A percentile compares a stretch with the other conserved stretches of the same genome.
These are phyloP conservation scores for Drosophila emarginata DNA, from an alignment of 2,888 invertebrate species.

Conservation along the genomic window DNA sequence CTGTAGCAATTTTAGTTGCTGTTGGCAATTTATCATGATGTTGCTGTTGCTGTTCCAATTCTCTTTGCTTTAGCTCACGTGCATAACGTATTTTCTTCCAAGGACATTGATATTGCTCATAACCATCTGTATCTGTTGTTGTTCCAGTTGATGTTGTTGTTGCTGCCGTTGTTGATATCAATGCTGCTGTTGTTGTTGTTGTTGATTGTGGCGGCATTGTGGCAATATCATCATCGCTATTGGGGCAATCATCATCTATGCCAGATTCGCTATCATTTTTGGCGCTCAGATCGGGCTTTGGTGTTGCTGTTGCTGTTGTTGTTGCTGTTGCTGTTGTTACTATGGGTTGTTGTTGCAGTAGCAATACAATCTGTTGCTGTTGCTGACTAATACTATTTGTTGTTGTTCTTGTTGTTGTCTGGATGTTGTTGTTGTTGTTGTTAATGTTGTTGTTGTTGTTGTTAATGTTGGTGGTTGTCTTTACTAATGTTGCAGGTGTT, in stretches of 20 bases:
- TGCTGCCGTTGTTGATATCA: conserved; percentile 30
- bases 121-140: conserved; percentile 49
- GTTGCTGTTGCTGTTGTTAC: conserved; percentile 37
- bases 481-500: conserved; percentile 74
- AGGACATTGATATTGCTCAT: conserved; percentile 81
- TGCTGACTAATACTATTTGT: conserved; percentile 79
- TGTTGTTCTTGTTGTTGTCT: conserved; percentile 51
- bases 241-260: conserved; percentile 75
- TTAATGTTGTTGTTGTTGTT: conserved; percentile 46
- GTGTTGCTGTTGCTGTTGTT: conserved; percentile 47
- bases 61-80: conserved; percentile 81
- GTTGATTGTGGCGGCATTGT: conserved; percentile 25
- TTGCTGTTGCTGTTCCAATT: conserved; percentile 65
- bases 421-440: too few relatives aligned
- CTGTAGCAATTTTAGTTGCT: conserved; percentile 2
- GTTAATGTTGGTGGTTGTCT: conserved; percentile 70
- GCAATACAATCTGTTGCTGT: conserved; percentile 68
- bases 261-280: conserved; percentile 76
- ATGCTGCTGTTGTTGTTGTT: conserved; percentile 17
- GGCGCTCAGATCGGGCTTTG: conserved; percentile 67
- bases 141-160: conserved; percentile 19
- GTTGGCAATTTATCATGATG: conserved; percentile 29
- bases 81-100: conserved; percentile 83
- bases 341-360: conserved; percentile 56
- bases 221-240: conserved; percentile 65